Percentiles rank a stretch among this genome's conserved stretches.
Evolutionary conservation across 35 echinoderm and acorn worm genomes (phyloP).

Genomic region (Apostichopus californicus): DNA sequence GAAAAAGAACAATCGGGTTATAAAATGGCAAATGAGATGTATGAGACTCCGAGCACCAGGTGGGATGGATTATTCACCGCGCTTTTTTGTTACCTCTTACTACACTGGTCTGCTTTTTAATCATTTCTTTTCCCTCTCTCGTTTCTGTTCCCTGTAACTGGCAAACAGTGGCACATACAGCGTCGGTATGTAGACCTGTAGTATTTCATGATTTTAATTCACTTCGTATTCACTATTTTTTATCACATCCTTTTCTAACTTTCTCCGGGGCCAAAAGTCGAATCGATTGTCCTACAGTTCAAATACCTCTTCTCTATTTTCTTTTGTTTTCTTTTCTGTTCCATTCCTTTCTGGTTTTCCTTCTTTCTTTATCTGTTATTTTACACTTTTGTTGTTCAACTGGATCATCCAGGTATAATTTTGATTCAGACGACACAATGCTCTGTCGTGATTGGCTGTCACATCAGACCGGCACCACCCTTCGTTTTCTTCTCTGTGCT

Average conservation of each 20-base stretch:
- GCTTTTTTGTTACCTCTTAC: too few relatives aligned
- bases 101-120: conserved; percentile 19
- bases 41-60: too few relatives aligned
- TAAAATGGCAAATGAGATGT: too few relatives aligned
- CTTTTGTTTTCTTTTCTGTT: not conserved
- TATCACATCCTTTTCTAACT: not conserved
- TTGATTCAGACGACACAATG: too few relatives aligned
- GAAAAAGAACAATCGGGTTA: too few relatives aligned
- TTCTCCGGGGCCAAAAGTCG: not conserved
- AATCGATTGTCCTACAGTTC: too few relatives aligned
- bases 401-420: too few relatives aligned
- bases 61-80: too few relatives aligned
- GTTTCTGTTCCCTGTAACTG: conserved; percentile 45
- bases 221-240: not conserved
- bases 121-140: conserved; percentile 33
- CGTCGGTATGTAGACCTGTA: conserved; percentile 46
- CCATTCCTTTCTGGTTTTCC: not conserved
- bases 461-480: too few relatives aligned
- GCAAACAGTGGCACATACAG: conserved; percentile 46
- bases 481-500: too few relatives aligned
- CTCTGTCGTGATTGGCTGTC: too few relatives aligned
- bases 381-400: too few relatives aligned
- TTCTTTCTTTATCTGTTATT: not conserved
- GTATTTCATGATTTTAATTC: conserved; percentile 35
- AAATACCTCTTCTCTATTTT: not conserved